Evolutionary conservation across 2,888 invertebrate species (phyloP), one percentile per base, ranked within the genome.

Genomic region (Gortyna flavago): DNA sequence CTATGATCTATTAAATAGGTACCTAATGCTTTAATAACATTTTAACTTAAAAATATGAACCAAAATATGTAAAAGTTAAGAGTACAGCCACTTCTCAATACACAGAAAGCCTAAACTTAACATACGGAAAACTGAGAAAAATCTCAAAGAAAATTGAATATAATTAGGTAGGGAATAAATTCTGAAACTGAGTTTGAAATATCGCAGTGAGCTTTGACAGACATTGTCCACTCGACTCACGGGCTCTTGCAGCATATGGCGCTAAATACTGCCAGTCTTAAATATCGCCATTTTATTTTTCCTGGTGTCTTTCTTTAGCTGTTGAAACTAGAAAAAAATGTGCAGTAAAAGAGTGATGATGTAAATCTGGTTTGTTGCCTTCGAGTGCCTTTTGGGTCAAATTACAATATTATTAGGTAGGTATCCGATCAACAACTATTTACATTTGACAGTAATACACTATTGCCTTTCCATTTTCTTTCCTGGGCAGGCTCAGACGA

Each of bases 201-300:
- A 83, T 83, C 13, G 72, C 72, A 66, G 54, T 69, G 48, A 70
- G 21, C 79, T 78, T 78, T 66, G 79, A 72, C 81, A 84, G 72
- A n/a, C 72, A 69, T 61, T 83, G 81, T 83, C 84, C 79, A 72
- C 44, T 83, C 48, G 25, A 48, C 61, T 72, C 21, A 54, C 29
- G 38, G 11, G 32, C 44, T 69, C 78, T 77, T 61, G 61, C 66
- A 29, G 65, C 65, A 69, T 38, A 61, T 57, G 64, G 35, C 51
- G 64, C 54, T 65, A 57, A 76, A 64, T 66, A 65, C n/a, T 78
- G 59, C 48, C 68, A 62, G 35, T 32, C 44, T 65, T 51, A 44
- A 64, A 69, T 2, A 67, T 62, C 29, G 48, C 61, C 9, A 38
- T 82, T 82, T 82, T 82, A 66, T 61, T 70, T 80, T 48, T 32